Base-by-base conservation (phyloP, 2,888 invertebrate species). In the Epinotia ramella region DNA sequence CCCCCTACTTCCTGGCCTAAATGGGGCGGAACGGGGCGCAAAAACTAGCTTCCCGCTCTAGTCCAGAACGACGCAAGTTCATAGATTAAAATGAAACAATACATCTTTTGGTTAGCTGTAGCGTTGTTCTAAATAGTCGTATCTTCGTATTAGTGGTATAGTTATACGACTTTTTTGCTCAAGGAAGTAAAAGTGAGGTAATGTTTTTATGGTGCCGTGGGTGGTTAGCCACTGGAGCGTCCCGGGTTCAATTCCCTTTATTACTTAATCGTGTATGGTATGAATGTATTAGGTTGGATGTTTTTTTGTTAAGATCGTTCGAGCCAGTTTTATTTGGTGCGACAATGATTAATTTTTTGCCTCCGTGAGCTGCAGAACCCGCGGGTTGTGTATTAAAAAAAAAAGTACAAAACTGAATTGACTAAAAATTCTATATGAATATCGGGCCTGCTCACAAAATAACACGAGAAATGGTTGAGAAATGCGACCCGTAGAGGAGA, bases 1-100 rank as follows among this genome's bases (percentile, higher is more conserved):
- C 81, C 83, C 81, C 81, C 83, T 84, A 84, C 86, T 89, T 90
- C 91, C 90, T 88, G 87, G 80, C 73, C 78, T 81, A 89, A 91
- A 91, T 91, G 89, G 85, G 82, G 83, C 89, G 84, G 81, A 80
- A 83, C 86, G 82, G 78, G 78, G 76, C n/a, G 73, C 81, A 83
- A 84, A 84, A 83, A 84, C 80, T 69, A 66, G 68, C 33, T 53
- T 66, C 6, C 33, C 33, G 53, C n/a, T 33, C 53, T 33, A 24
- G 33, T 11, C 53, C 53, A 53, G 28, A 66, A 66, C 28, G 53
- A 33, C 11, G 53, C 53, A 53, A 66, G 53, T 53, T 53, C 53
- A 53, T 53, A 53, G n/a, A n/a, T 53, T 53, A n/a, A 7, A 53
- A 53, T 53, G n/a, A 53, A 53, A 53, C 53, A 53, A 53, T 53